Evolutionary conservation across 2,888 invertebrate genomes (phyloP).

Genomic region (Drosophila tripunctata): DNA sequence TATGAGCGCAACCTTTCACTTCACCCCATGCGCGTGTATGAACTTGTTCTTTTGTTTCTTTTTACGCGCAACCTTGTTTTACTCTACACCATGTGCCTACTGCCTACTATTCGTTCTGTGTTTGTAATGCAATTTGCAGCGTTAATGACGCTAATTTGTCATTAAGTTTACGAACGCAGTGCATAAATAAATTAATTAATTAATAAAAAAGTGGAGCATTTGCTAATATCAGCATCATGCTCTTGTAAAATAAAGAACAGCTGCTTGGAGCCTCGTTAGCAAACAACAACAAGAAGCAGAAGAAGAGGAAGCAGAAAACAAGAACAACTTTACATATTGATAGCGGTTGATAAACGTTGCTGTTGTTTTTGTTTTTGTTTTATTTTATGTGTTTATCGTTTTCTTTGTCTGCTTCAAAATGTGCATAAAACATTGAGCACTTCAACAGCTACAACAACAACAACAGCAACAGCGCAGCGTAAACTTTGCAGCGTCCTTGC

Average conservation of each 20-base stretch:
- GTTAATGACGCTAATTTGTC: constrained; percentile 34
- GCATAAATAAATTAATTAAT: constrained; percentile 6
- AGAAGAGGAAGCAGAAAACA: neutral
- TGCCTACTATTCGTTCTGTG: constrained; percentile 4
- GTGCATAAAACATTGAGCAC: constrained; percentile 21
- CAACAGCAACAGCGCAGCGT: constrained; percentile 6
- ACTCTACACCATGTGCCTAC: neutral
- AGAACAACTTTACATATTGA: constrained; percentile 12
- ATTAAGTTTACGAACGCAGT: constrained; percentile 6
- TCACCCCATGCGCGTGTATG: too few relatives aligned
- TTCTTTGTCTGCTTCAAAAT: constrained; percentile 27
- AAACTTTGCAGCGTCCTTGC: constrained; percentile 43
- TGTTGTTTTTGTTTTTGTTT: neutral
- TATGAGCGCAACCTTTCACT: too few relatives aligned
- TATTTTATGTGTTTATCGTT: constrained; percentile 2
- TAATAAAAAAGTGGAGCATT: constrained; percentile 9
- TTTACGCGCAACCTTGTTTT: constrained; percentile 4
- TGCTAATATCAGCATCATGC: constrained; percentile 1
- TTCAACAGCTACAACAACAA: neutral
- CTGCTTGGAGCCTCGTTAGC: constrained; percentile 44
- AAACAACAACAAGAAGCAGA: constrained; percentile 3
- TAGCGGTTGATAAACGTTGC: constrained; percentile 10
- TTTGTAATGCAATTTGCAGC: constrained; percentile 26
- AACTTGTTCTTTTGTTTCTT: too few relatives aligned
- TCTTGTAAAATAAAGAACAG: constrained; percentile 27